These are phyloP conservation scores for Stegodyphus mimosarum DNA, from an alignment of 1,140 invertebrate genomes.

Conservation along the genomic window DNA sequence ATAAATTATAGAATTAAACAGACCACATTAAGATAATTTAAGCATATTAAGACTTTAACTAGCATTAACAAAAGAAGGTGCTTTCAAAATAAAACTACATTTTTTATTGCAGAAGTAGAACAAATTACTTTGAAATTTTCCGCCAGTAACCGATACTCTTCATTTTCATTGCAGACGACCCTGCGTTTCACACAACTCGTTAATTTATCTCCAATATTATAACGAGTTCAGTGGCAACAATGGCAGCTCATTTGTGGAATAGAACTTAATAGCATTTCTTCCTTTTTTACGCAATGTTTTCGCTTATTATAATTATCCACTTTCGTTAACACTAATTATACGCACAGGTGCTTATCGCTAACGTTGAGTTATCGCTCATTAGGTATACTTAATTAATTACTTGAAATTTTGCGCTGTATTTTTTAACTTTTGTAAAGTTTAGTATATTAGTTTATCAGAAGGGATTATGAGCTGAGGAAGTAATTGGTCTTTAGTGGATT, in stretches of 20 bases:
- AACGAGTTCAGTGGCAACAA: constrained; percentile 3
- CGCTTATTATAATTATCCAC: constrained; percentile 6
- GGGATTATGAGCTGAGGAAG: neutral
- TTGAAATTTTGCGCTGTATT: neutral
- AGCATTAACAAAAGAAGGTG: too few relatives aligned
- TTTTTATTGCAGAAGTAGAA: too few relatives aligned
- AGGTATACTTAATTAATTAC: constrained; percentile 15
- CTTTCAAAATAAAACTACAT: too few relatives aligned
- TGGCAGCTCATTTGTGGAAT: neutral
- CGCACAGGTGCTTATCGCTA: constrained; percentile 28
- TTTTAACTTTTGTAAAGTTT: neutral
- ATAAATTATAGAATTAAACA: too few relatives aligned
- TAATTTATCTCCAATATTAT: constrained; percentile 9
- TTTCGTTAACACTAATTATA: constrained; percentile 25
- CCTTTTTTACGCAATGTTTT: neutral
- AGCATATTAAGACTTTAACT: too few relatives aligned
- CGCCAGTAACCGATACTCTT: too few relatives aligned
- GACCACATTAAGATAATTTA: too few relatives aligned
- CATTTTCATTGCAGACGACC: too few relatives aligned
- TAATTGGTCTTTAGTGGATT: constrained; percentile 13
- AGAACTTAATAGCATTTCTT: constrained; percentile 1
- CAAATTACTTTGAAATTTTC: too few relatives aligned
- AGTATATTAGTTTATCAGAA: constrained; percentile 3
- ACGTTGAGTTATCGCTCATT: constrained; percentile 18
- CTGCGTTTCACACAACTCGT: neutral